These are phyloP conservation scores for Anagrus nilaparvatae DNA, from an alignment of 1,140 invertebrate species.

Conservation along the genomic window DNA sequence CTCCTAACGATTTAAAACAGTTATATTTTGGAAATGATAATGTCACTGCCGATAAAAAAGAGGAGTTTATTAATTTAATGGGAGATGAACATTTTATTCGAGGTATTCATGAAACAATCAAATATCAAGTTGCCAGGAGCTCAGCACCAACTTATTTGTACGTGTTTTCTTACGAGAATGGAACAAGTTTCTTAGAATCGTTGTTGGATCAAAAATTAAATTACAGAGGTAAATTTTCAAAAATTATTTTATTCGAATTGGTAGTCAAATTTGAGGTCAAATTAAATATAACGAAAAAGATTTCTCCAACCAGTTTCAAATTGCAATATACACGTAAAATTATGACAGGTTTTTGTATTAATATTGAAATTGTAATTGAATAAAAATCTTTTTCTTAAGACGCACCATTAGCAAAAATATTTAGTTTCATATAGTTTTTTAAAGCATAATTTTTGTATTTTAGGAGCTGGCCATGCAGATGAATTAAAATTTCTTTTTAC, in stretches of 20 bases:
- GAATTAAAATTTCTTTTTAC: conserved; percentile 25
- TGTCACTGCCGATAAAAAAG: conserved; percentile 20
- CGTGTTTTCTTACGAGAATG: conserved; percentile 35
- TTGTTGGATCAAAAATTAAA: no score
- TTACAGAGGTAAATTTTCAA: no score
- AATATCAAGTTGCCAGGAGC: conserved; percentile 29
- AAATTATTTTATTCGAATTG: no score
- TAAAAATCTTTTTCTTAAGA: no score
- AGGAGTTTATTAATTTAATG: conserved; percentile 33
- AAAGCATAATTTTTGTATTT: neutral
- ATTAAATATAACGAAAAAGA: conserved; percentile 7
- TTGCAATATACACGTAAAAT: no score
- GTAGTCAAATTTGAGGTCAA: no score
- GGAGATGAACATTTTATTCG: conserved; percentile 39
- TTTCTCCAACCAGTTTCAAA: conserved; percentile 1
- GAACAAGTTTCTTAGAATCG: no score
- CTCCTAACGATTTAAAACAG: conserved; percentile 16
- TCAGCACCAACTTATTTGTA: conserved; percentile 40
- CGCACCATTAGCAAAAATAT: no score
- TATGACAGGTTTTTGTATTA: no score
- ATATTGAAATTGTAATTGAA: no score
- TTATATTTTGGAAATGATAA: conserved; percentile 30
- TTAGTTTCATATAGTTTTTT: neutral
- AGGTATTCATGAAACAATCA: conserved; percentile 33
- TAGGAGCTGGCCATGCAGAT: conserved; percentile 26